phyloP scores from a whole-genome alignment of 2,888 invertebrate species.

The Drosophila nigricruria region DNA sequence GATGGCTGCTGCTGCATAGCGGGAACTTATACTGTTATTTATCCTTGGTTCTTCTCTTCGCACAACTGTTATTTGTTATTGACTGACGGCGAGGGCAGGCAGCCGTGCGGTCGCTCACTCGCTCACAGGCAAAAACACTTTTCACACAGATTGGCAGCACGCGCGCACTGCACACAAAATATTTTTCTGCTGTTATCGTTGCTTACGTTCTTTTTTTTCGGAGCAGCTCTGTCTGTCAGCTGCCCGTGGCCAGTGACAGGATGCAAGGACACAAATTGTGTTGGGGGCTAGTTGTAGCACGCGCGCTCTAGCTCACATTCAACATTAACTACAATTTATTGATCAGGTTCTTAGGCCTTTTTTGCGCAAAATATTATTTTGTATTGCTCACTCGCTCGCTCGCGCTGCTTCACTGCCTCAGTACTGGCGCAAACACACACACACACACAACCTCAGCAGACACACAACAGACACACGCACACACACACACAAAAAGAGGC shows the following conservation, averaged over 20 bases:
- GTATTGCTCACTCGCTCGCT: constrained; percentile 77
- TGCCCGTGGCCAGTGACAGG: constrained; percentile 26
- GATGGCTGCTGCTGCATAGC: constrained; percentile 22
- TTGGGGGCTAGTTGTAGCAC: constrained; percentile 21
- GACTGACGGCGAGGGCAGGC: constrained; percentile 16
- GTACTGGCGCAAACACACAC: constrained; percentile 55
- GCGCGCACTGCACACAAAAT: constrained; percentile 64
- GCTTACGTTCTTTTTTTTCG: constrained; percentile 58
- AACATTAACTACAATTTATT: constrained; percentile 62
- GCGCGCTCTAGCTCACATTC: constrained; percentile 46
- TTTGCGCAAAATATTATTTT: constrained; percentile 76
- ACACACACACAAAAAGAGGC: no score
- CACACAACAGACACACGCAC: not conserved
- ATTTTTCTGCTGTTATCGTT: constrained; percentile 66
- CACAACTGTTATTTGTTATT: not conserved
- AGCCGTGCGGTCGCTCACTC: not conserved
- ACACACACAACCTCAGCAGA: not conserved
- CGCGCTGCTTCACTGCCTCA: constrained; percentile 58
- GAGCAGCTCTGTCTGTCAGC: constrained; percentile 38
- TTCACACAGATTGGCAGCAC: constrained; percentile 70
- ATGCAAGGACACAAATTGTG: constrained; percentile 34
- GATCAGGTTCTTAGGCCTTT: constrained; percentile 67
- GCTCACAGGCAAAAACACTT: constrained; percentile 51
- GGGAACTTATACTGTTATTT: no score
- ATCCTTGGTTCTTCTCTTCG: no score